Conservation (phyloP, 2,888 invertebrate species). For the Cistogaster globosa region DNA sequence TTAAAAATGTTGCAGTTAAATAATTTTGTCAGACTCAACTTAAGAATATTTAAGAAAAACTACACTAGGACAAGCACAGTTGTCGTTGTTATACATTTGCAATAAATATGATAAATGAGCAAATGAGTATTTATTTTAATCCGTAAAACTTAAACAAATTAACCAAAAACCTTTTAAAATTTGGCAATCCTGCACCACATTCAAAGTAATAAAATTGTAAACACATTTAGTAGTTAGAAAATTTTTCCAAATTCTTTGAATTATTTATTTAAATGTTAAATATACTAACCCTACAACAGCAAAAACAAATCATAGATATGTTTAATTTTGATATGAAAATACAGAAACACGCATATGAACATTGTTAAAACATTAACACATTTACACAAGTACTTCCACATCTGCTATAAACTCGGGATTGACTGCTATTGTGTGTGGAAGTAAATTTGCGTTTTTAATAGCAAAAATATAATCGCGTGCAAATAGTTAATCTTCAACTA, state of each 20-base stretch:
- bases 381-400: slow-evolving; percentile 1
- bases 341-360: slow-evolving; percentile 23
- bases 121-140: too few species aligned
- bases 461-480: slow-evolving; percentile 63
- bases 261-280: too few species aligned
- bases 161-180: too few species aligned
- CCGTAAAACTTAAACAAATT: too few species aligned
- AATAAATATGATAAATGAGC: too few species aligned
- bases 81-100: too few species aligned
- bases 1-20: too few species aligned
- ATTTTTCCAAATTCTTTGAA: background rate
- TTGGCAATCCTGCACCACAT: background rate
- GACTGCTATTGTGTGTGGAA: background rate
- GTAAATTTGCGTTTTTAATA: slow-evolving; percentile 2
- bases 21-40: too few species aligned
- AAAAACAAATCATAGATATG: slow-evolving; percentile 31
- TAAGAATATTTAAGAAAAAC: too few species aligned
- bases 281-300: too few species aligned
- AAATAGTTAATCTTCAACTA: slow-evolving; percentile 51
- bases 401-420: background rate
- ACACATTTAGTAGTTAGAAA: background rate
- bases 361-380: slow-evolving; percentile 24
- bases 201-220: background rate
- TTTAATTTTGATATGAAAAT: slow-evolving; percentile 24
- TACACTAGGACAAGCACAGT: too few species aligned